Base-by-base conservation (phyloP, 2,113 vertebrate species). In the Anolis carolinensis region DNA sequence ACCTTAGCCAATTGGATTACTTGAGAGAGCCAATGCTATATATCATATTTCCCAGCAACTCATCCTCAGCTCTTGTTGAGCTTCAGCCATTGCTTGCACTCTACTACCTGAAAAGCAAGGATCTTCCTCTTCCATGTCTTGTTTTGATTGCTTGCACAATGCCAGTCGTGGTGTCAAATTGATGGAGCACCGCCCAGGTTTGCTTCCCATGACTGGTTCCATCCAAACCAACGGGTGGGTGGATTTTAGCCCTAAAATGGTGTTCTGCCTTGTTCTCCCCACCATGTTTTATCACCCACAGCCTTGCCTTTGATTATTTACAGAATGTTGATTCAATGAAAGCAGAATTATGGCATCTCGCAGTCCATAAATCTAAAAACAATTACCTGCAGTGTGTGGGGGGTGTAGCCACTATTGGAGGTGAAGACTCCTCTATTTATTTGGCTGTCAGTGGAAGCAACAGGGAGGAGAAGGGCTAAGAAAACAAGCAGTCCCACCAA, bases 311-410 rank as follows among this genome's bases (percentile, higher is more conserved):
- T n/a, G 84, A 81, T 86, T 86, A 81, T 86, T 86, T 81, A 81
- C 78, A 81, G 71, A 86, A 81, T 81, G 85, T 86, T 86, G 80
- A 81, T 86, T 75, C 79, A 81, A 67, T 86, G 67, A 86, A 81
- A 86, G 70, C 59, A 81, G 85, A 86, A 81, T 50, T 59, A 81
- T 81, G 79, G 79, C 55, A 81, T 67, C 39, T 11, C 70, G 27
- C n/a, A 14, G 39, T n/a, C 23, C 79, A 67, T 86, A 86, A 86
- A 86, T 86, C 79, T 81, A 73, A 86, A 86, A 81, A 86, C 85
- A 81, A 86, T 86, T 81, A 86, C 79, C 79, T 74, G 79, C 85
- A 81, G 50, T 63, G 36, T 81, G 79, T 81, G 85, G 74, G 79
- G 85, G 85, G 85, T 81, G 70, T 65, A 79, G 76, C 50, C 32